Percentiles rank a stretch among this genome's conserved stretches.
Conservation (phyloP, 2,888 invertebrate species). For the Epirrhoe alternata region DNA sequence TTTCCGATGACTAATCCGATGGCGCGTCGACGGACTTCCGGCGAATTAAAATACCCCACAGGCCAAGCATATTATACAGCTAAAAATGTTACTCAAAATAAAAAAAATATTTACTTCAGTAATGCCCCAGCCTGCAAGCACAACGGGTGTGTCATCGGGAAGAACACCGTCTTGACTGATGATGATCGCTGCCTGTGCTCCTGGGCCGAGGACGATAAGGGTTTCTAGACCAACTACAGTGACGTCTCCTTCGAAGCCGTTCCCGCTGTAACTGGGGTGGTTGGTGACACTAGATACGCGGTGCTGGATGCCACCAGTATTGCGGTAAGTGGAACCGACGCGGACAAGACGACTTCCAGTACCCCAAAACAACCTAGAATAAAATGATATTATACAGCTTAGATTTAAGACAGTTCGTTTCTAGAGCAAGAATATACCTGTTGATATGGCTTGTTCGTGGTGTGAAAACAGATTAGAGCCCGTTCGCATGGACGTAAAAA, state of each 20-base stretch:
- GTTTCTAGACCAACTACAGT: constrained; percentile 33
- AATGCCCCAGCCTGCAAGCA: constrained; percentile 57
- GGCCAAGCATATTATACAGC: too few relatives aligned
- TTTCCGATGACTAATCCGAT: too few relatives aligned
- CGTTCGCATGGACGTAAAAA: too few relatives aligned
- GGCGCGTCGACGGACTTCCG: too few relatives aligned
- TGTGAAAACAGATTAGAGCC: too few relatives aligned
- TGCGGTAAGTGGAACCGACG: constrained; percentile 35
- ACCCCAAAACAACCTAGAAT: constrained; percentile 18
- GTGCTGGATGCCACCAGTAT: constrained; percentile 29
- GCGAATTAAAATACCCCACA: too few relatives aligned
- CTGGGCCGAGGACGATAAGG: constrained; percentile 28
- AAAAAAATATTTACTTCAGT: constrained; percentile 45
- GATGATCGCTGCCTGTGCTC: constrained; percentile 38
- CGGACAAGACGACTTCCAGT: constrained; percentile 36
- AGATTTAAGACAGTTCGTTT: neutral
- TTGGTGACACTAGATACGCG: constrained; percentile 13
- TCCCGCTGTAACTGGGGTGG: constrained; percentile 34
- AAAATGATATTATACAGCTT: neutral
- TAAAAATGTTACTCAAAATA: too few relatives aligned
- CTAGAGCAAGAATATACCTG: too few relatives aligned
- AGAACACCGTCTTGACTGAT: constrained; percentile 37
- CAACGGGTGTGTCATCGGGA: constrained; percentile 46
- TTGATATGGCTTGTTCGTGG: too few relatives aligned
- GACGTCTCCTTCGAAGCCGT: constrained; percentile 43